A percentile compares a stretch with the other conserved stretches of the same genome.
These are phyloP conservation scores for Drosophila rhopaloa DNA, from an alignment of 1,140 invertebrate genomes.

Conservation along the genomic window DNA sequence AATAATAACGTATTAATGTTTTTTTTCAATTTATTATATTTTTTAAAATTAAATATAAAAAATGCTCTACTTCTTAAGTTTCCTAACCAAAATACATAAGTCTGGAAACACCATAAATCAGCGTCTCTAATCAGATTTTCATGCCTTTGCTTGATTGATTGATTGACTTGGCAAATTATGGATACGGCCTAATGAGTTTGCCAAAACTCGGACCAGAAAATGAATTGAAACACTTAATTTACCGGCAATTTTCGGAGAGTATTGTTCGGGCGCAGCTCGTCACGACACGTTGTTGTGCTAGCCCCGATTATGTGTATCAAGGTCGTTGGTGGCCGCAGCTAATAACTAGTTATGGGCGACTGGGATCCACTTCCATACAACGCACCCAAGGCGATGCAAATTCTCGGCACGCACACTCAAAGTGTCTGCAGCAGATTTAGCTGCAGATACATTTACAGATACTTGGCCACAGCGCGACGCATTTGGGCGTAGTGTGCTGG, in stretches of 20 bases:
- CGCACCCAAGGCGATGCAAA: slow-evolving; percentile 63
- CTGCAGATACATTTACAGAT: slow-evolving; percentile 26
- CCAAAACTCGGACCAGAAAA: slow-evolving; percentile 40
- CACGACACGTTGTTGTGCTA: slow-evolving; percentile 51
- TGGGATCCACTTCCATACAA: slow-evolving; percentile 55
- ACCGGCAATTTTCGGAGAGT: slow-evolving; percentile 44
- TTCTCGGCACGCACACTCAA: slow-evolving; percentile 61
- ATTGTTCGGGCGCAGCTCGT: slow-evolving; percentile 57
- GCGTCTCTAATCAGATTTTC: slow-evolving; percentile 53
- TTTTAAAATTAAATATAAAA: not conserved
- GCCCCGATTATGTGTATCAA: slow-evolving; percentile 63
- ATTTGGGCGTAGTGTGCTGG: slow-evolving; percentile 68
- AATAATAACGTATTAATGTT: too few species aligned
- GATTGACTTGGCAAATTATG: slow-evolving; percentile 49
- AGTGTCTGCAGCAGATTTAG: slow-evolving; percentile 19
- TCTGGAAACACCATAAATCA: slow-evolving; percentile 34
- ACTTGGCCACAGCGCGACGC: slow-evolving; percentile 47
- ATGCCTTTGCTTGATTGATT: slow-evolving; percentile 58
- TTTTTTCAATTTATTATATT: too few species aligned
- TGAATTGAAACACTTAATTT: slow-evolving; percentile 41
- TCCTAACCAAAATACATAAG: not conserved
- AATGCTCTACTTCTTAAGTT: not conserved
- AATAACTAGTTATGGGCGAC: slow-evolving; percentile 58
- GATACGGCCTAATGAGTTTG: slow-evolving; percentile 61
- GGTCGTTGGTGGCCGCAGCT: slow-evolving; percentile 45